A percentile compares a stretch with the other conserved stretches of the same genome.
Evolutionary conservation across 2,888 invertebrate species (phyloP).

Genomic region (Neria commutata): DNA sequence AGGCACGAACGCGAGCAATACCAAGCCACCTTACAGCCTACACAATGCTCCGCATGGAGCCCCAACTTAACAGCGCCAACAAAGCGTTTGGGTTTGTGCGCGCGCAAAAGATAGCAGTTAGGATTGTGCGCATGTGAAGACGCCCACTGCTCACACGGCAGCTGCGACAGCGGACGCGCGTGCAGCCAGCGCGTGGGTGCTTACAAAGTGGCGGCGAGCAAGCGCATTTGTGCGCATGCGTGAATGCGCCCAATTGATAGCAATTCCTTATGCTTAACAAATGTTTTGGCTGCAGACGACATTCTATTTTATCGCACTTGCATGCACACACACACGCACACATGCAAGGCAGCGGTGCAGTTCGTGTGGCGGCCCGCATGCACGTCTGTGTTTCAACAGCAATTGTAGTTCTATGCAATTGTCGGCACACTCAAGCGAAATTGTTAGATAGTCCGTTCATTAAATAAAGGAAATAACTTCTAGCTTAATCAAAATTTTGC

Average conservation of each 20-base stretch:
- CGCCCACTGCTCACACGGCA: neutral
- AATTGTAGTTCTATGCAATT: too few species aligned
- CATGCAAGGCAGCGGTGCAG: too few species aligned
- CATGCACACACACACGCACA: neutral
- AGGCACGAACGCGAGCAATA: neutral
- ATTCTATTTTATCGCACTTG: neutral
- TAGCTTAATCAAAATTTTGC: too few species aligned
- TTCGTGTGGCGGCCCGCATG: too few species aligned
- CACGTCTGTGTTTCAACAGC: too few species aligned
- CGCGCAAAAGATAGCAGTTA: neutral
- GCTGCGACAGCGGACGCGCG: neutral
- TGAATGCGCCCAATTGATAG: constrained; percentile 28
- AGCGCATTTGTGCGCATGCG: constrained; percentile 5
- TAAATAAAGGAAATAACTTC: too few species aligned
- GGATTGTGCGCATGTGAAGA: neutral
- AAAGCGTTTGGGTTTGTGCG: neutral
- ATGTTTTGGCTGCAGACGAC: constrained; percentile 21
- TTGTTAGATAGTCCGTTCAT: too few species aligned
- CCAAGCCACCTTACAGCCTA: neutral
- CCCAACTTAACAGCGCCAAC: neutral
- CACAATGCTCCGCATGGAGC: neutral
- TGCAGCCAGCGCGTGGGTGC: neutral
- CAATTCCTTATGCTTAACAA: constrained; percentile 34
- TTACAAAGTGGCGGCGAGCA: neutral
- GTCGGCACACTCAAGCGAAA: too few species aligned